Evolutionary conservation across 2,888 invertebrate species (phyloP).

Genomic region (Apodemia zela): DNA sequence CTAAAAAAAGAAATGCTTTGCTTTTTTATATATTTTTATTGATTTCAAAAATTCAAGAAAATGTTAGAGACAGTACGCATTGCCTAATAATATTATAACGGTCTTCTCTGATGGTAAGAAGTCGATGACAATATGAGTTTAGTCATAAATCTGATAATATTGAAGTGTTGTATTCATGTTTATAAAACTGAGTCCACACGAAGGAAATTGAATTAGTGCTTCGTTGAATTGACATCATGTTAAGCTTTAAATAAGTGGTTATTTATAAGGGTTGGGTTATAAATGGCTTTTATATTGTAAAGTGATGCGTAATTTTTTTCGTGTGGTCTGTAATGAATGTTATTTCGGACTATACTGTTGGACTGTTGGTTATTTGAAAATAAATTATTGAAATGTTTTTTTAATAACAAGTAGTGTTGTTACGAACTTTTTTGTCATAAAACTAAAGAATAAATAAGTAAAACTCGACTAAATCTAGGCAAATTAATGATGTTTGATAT

Average conservation of each 20-base stretch:
- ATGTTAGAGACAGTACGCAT: constrained; percentile 17
- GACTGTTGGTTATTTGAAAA: constrained; percentile 17
- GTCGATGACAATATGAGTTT: constrained; percentile 59
- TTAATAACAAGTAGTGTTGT: constrained; percentile 10
- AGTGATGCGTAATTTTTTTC: constrained; percentile 26
- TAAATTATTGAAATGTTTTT: constrained; percentile 2
- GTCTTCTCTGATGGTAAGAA: constrained; percentile 49
- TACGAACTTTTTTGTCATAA: constrained; percentile 3
- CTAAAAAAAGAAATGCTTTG: too few relatives aligned
- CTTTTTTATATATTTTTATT: too few relatives aligned
- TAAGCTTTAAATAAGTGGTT: constrained; percentile 19
- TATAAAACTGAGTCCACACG: constrained; percentile 27
- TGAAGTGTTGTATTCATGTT: constrained; percentile 39
- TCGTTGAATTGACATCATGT: constrained; percentile 18
- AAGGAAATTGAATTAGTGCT: constrained; percentile 28
- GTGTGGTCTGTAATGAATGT: constrained; percentile 26
- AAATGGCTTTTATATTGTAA: constrained; percentile 17
- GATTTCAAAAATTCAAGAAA: neutral
- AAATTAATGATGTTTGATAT: neutral
- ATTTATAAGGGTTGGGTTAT: constrained; percentile 17
- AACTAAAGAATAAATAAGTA: neutral
- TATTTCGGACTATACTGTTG: constrained; percentile 32
- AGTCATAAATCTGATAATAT: constrained; percentile 48
- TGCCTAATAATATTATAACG: constrained; percentile 21
- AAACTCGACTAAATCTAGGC: neutral